Evolutionary conservation across 2,888 invertebrate species (phyloP), one percentile per base, ranked within the genome.

Genomic region (Priocnemis perturbator): DNA sequence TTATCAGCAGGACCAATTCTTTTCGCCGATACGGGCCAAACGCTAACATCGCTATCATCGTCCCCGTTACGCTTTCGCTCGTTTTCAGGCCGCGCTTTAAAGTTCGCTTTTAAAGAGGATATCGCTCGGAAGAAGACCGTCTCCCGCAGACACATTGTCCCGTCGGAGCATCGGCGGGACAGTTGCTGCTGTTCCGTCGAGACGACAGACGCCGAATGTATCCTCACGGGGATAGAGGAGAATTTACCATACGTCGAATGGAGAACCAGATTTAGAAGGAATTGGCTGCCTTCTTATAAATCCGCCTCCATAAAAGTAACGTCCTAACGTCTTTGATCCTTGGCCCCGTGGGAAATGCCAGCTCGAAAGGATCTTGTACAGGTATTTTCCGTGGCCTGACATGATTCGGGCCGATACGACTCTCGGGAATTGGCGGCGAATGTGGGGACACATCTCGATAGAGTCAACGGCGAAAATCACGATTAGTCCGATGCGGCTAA

Each of bases 281-380:
- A 65, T 53, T 37, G 62, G 20, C 55, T 63, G 57, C 9, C 45
- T n/a, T 7, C 64, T 68, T 64, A 60, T 57, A 59, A 68, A 71
- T 68, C 60, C 50, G 60, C 53, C n/a, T 60, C 21, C 48, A 37
- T 23, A 48, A 60, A 52, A 44, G 48, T n/a, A 52, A 37, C 50
- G 50, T 64, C 47, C 57, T 60, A 67, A 55, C 52, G 55, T 68
- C 66, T 68, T 73, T 69, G 68, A 64, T 47, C 55, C 23, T 56
- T 11, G 60, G 23, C 20, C 50, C 57, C 52, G 50, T 62, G 37
- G 53, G 52, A 30, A 61, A 30, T 3, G 44, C 30, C 26, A 52
- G 11, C 50, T 26, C 52, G 37, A 52, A 61, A 52, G 37, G 52
- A 30, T 61, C 21, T 23, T 17, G 20, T 14, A 19, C 15, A 4